Base-by-base conservation (phyloP, 1,140 invertebrate species). In the Brachionus koreanus region DNA sequence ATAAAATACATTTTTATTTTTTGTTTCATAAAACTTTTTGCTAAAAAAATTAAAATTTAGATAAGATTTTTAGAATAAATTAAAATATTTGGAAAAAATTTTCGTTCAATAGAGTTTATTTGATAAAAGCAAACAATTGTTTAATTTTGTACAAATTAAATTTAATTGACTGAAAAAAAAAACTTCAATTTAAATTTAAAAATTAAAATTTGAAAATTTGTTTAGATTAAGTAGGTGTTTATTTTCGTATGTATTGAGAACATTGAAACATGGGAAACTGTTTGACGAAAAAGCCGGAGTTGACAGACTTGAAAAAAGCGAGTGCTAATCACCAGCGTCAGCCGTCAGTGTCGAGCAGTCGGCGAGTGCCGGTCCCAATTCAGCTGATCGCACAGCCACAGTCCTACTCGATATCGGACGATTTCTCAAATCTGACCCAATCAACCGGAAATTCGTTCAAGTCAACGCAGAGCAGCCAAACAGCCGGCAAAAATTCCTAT, bases 401-500 rank as follows among this genome's bases (percentile, higher is more conserved):
- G 33, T 10, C 16, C 0, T 37, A n/a, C n/a, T 37, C 65, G 35
- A 1, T n/a, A 4, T 19, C 2, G 0, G 65, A 69, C 37, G 29
- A 39, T 16, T 69, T n/a, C 9, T 69, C 65, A 5, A 69, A 19
- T 39, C n/a, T 69, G 16, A 69, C 65, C 16, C 65, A 39, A 0
- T 69, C 65, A 3, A 69, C 65, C 2, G 65, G 25, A 13, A 16
- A 35, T 5, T 69, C 65, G 3, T 39, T 39, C 16, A 39, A 39
- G 16, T 77, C 74, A 3, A 39, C 42, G 3, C 29, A 33, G 0
- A 52, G 52, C 29, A 13, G 3, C 10, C 74, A 61, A 9, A 1
- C 42, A 0, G n/a, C 25, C 0, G 0, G 13, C 5, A 77, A 77
- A 6, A 19, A 10, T 4, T 46, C 35, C 12, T 98, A 98, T 90